Percentiles rank a stretch among this genome's conserved stretches.
phyloP scores from a whole-genome alignment of 2,888 invertebrate genomes.

The Cerastoderma edule region DNA sequence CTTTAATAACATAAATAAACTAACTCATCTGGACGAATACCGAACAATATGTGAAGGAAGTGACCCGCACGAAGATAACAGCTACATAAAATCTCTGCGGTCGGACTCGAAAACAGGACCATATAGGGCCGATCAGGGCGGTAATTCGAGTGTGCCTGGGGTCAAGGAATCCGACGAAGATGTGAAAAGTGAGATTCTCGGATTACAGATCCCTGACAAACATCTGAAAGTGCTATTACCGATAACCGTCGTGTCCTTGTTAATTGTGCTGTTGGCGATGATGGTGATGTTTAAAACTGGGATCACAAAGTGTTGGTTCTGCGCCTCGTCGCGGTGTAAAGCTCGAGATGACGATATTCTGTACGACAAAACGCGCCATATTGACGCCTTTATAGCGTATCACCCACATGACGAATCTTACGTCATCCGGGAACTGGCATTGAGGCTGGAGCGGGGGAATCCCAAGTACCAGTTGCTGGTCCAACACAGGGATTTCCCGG shows the following conservation, averaged over 20 bases:
- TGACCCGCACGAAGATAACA: not conserved
- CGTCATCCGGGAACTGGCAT: constrained; percentile 92
- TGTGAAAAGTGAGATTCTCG: constrained; percentile 11
- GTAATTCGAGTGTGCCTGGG: not conserved
- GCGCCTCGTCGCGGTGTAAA: constrained; percentile 45
- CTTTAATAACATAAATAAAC: constrained; percentile 14
- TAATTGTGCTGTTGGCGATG: constrained; percentile 59
- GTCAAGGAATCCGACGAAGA: not conserved
- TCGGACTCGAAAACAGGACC: not conserved
- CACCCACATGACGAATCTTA: constrained; percentile 91
- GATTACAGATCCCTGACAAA: constrained; percentile 4
- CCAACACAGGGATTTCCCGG: constrained; percentile 74
- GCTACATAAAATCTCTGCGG: not conserved
- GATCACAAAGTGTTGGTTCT: constrained; percentile 44
- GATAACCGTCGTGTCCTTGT: constrained; percentile 49
- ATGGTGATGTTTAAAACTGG: constrained; percentile 46
- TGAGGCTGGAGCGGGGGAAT: constrained; percentile 91
- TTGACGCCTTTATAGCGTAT: constrained; percentile 96
- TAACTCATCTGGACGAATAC: constrained; percentile 29
- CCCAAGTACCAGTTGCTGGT: constrained; percentile 86
- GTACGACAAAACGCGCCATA: constrained; percentile 80
- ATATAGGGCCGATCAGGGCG: not conserved
- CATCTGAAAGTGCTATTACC: constrained; percentile 46
- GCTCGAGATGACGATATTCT: constrained; percentile 36
- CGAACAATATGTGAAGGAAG: constrained; percentile 26